phyloP scores from a whole-genome alignment of 2,888 invertebrate species.

The Eubasilissa splendida region DNA sequence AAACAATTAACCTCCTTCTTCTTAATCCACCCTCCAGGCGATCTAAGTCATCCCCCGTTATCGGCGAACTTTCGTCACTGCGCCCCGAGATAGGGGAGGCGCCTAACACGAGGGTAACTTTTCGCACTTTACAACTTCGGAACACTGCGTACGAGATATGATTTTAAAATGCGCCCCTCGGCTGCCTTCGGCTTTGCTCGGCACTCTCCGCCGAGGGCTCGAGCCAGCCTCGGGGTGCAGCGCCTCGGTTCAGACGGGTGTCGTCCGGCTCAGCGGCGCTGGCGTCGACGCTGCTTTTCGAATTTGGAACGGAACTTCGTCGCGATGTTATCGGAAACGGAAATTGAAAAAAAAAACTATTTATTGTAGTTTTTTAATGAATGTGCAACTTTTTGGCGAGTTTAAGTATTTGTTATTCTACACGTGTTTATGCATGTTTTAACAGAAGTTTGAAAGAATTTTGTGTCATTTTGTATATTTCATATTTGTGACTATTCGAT shows the following conservation, averaged over 20 bases:
- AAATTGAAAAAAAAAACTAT: neutral
- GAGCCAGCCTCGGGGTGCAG: slow-evolving; percentile 16
- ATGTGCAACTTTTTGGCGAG: too few species aligned
- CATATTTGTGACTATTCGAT: too few species aligned
- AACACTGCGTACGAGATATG: slow-evolving; percentile 33
- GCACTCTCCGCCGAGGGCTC: slow-evolving; percentile 41
- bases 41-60: slow-evolving; percentile 6
- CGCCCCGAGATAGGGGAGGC: neutral
- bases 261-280: slow-evolving; percentile 50
- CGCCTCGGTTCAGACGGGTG: slow-evolving; percentile 50
- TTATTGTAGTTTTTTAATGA: neutral
- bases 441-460: too few species aligned
- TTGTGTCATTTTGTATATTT: too few species aligned
- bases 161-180: slow-evolving; percentile 38
- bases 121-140: slow-evolving; percentile 20
- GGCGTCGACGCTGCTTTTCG: slow-evolving; percentile 40
- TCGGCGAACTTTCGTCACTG: slow-evolving; percentile 3
- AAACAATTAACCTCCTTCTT: slow-evolving; percentile 35
- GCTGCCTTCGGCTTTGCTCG: slow-evolving; percentile 25
- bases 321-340: slow-evolving; percentile 18
- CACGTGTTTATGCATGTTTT: too few species aligned
- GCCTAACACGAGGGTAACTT: slow-evolving; percentile 12
- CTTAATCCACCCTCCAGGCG: slow-evolving; percentile 15
- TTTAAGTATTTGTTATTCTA: too few species aligned
- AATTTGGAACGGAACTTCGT: slow-evolving; percentile 15